Evolutionary conservation across 2,888 invertebrate species (phyloP), one percentile per base, ranked within the genome.

Genomic region (Drosophila cognata): DNA sequence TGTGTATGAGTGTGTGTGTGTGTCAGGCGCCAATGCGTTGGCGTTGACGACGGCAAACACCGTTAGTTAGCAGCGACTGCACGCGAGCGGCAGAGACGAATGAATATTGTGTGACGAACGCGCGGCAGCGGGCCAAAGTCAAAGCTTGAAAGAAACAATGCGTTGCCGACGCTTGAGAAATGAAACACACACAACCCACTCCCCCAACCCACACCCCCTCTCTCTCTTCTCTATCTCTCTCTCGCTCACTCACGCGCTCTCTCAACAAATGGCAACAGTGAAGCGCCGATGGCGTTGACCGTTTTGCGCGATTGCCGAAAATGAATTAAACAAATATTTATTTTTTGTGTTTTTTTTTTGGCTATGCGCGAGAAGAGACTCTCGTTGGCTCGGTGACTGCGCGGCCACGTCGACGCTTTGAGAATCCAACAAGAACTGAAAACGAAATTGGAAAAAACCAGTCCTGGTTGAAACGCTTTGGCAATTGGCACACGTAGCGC

Each of bases 391-490:
- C 68, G 41, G 70, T 75, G 79, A 81, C 75, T 79, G 81, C 79
- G 79, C 77, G 81, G 78, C 83, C 83, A 88, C 86, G 88, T 91
- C 89, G 91, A 91, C 93, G 92, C 92, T 92, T 91, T 91, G 92
- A 92, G 92, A 92, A 92, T 92, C 92, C 92, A 93, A 91, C 91
- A 92, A 92, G 92, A 93, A 93, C 93, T 93, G 91, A 92, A 92
- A 92, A 92, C 91, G 92, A 91, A 92, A 90, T 88, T 90, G 90
- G 89, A 90, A 88, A 90, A 92, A 92, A 92, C 93, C 92, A 91
- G 93, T 92, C 92, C 92, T 91, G 91, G 77, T 77, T 85, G 88
- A 79, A 88, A 90, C 82, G 76, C 13, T 48, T 51, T 64, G 88
- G 77, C 33, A 81, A n/a, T 50, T 58, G 74, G 53, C 53, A 84